phyloP scores from a whole-genome alignment of 2,113 vertebrate species.

The Psilopsiagon aymara region DNA sequence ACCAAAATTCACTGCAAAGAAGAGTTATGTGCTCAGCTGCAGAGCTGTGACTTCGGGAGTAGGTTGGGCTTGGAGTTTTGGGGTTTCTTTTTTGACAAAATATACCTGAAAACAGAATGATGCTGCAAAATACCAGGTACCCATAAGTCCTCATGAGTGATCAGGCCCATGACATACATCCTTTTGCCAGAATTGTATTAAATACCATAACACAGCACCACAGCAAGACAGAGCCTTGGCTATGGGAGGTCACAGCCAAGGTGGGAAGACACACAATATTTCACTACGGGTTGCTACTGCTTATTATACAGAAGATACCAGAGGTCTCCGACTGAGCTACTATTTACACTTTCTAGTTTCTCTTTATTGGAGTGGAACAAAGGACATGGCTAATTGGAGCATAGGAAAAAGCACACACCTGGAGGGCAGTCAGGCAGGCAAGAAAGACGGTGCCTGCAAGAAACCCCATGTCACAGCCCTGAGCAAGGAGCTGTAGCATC shows the following conservation, averaged over 20 bases:
- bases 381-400: accelerated
- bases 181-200: not conserved
- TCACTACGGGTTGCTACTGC: not conserved
- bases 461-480: not conserved
- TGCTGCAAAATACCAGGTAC: not conserved
- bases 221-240: not conserved
- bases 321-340: not conserved
- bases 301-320: not conserved
- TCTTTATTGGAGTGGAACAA: not conserved
- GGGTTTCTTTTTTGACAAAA: not conserved
- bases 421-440: constrained; percentile 10
- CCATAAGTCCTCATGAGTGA: accelerated
- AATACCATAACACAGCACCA: not conserved
- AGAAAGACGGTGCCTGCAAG: not conserved
- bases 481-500: accelerated
- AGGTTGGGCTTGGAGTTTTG: not conserved
- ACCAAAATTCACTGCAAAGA: not conserved
- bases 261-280: not conserved
- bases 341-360: not conserved
- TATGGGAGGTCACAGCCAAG: not conserved
- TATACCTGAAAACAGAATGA: not conserved
- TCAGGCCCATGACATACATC: accelerated
- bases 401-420: not conserved
- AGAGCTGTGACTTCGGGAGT: not conserved
- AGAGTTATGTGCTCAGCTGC: not conserved